phyloP scores from a whole-genome alignment of 2,113 vertebrate species.

The Sylvietta virens region DNA sequence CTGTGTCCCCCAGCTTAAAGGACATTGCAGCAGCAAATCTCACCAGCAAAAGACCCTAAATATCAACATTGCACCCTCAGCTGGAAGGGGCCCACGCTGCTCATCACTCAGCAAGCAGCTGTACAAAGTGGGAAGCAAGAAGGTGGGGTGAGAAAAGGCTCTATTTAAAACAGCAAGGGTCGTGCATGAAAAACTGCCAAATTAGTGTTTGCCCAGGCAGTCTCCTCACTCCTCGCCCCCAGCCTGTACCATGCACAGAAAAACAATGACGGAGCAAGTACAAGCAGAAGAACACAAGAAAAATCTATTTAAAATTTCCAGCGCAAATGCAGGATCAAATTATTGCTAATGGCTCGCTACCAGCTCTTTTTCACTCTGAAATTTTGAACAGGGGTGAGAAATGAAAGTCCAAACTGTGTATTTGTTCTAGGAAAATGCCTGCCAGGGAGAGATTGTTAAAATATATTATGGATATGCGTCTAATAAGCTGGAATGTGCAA shows the following conservation, averaged over 20 bases:
- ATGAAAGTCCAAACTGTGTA: not conserved
- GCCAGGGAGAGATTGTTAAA: constrained; percentile 1
- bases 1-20: not conserved
- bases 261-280: not conserved
- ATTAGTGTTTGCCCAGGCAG: not conserved
- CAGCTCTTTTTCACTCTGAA: not conserved
- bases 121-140: not conserved
- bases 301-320: not conserved
- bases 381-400: not conserved
- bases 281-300: not conserved
- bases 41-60: not conserved
- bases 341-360: not conserved
- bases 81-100: not conserved
- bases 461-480: constrained; percentile 7
- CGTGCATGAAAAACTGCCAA: not conserved
- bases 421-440: constrained; percentile 23
- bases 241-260: not conserved
- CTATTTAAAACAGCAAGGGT: not conserved
- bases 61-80: fast-evolving
- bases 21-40: not conserved
- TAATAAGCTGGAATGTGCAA: constrained; percentile 22
- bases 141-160: not conserved
- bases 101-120: not conserved
- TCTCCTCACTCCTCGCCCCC: not conserved
- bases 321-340: not conserved